Base-by-base conservation (phyloP, 2,888 invertebrate species). In the Eupithecia inturbata region DNA sequence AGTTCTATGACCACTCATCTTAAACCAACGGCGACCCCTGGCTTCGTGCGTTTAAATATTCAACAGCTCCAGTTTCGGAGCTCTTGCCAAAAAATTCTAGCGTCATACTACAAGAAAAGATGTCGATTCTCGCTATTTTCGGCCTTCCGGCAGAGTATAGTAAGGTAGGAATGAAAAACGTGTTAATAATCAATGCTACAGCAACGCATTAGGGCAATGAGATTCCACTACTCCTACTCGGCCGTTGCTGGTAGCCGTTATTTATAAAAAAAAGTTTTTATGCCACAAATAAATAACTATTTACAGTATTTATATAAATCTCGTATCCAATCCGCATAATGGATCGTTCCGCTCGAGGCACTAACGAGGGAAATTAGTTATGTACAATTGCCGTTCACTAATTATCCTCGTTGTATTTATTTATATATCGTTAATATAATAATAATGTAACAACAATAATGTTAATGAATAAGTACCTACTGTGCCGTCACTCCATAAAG, bases 201-300 rank as follows among this genome's bases (percentile, higher is more conserved):
- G 36, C 67, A 60, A 67, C 14, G 62, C 28, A n/a, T 28, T 26
- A 41, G 60, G 26, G 62, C 67, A 70, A 70, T 66, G 69, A n/a
- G n/a, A n/a, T n/a, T n/a, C n/a, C n/a, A n/a, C n/a, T n/a, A n/a
- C n/a, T n/a, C n/a, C n/a, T n/a, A n/a, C n/a, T n/a, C n/a, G n/a
- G 67, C 67, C 39, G 57, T 63, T 63, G 67, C 67, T 62, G 67
- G 67, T 36, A 49, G 70, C 53, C 70, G 67, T 70, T 67, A 63
- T 67, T 74, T 31, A 63, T 63, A 49, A 53, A 70, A 36, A 53
- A 63, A 62, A 57, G 41, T 31, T 45, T 49, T n/a, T 12, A 53
- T 10, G 12, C n/a, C 10, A 22, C 10, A 12, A 49, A 26, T 12
- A 22, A 10, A 22, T 22, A 53, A 53, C 0, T 57, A 12, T 4